Evolutionary conservation across 2,888 invertebrate genomes (phyloP), one percentile per base, ranked within the genome.

Genomic region (Mycalesis mineus): DNA sequence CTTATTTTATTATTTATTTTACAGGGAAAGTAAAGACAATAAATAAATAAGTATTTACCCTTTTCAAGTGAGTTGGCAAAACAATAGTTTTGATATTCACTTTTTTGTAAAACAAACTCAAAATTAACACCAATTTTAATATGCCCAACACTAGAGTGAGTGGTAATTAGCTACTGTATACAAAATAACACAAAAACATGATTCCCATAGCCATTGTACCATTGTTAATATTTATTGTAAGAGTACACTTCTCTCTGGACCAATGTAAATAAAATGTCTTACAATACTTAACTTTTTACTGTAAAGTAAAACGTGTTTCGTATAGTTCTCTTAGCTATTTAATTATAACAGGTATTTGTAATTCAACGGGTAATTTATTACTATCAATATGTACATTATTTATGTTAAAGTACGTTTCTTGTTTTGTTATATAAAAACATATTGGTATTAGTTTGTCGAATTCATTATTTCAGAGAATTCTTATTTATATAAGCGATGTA

Each of bases 381-480:
- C 45, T 45, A 29, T 45, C 14, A 31, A 45, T 45, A 45, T 13
- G 29, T 45, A 45, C 29, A 45, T 45, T 45, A 45, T 45, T 45
- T 45, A 44, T 44, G n/a, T 45, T 14, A 31, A 39, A 29, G 4
- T 29, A 29, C 13, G 29, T 13, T 8, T 31, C 13, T 31, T 45
- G 7, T 28, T 45, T 45, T 5, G 13, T 14, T 7, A 29, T 0
- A 44, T 13, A 4, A 22, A 4, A 22, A 22, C 2, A 22, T 22
- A 22, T 22, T 22, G 22, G 22, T 22, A n/a, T n/a, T 22, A 22
- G 22, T 22, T 22, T 22, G 22, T 22, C 22, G 22, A 4, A 22
- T 22, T 22, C 22, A 22, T 22, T 22, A 22, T 22, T 22, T 4
- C 22, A 22, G 22, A 22, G 22, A 22, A 22, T 22, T 22, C 22